Evolutionary conservation across 37 sponge, comb jelly and placozoan species (phyloP), one percentile per base, ranked within the genome.

Genomic region (Halichondria panicea): DNA sequence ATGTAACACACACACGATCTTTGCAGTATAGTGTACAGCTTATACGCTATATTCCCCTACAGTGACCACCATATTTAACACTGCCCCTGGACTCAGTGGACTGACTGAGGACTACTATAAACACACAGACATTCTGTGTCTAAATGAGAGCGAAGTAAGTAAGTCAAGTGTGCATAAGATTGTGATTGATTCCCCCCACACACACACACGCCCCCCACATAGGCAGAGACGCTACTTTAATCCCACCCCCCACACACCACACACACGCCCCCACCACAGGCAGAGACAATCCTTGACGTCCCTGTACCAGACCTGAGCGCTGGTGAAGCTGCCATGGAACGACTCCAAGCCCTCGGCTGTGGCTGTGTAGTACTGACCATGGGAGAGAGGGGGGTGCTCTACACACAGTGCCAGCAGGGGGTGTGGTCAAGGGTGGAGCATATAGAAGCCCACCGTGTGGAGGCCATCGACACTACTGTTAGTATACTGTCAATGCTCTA

Each of bases 121-220:
- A 2, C 32, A 71, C 61, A 79, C 87, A 13, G 96, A 95, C 48
- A 88, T 95, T 45, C 69, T 98, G 39, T 95, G 96, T 70, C 71
- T 94, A 54, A 98, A 98, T 88, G 99, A 98, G 60, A 86, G 87
- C 25, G 99, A 98, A 86, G 97, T 91, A 65, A 40, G 71, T 27
- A n/a, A n/a, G n/a, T n/a, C n/a, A n/a, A n/a, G n/a, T n/a, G n/a
- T n/a, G n/a, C n/a, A n/a, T n/a, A n/a, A n/a, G n/a, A n/a, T n/a
- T n/a, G n/a, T n/a, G n/a, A n/a, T n/a, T n/a, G n/a, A n/a, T n/a
- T n/a, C n/a, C n/a, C n/a, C n/a, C n/a, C n/a, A n/a, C n/a, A n/a
- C n/a, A n/a, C n/a, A n/a, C n/a, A n/a, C 22, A 3, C 4, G 25
- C 56, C 22, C 7, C 56, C 4, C 2, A 55, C 9, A 6, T 25